Conservation (phyloP, 1,140 invertebrate genomes). For the Gryllus bimaculatus region DNA sequence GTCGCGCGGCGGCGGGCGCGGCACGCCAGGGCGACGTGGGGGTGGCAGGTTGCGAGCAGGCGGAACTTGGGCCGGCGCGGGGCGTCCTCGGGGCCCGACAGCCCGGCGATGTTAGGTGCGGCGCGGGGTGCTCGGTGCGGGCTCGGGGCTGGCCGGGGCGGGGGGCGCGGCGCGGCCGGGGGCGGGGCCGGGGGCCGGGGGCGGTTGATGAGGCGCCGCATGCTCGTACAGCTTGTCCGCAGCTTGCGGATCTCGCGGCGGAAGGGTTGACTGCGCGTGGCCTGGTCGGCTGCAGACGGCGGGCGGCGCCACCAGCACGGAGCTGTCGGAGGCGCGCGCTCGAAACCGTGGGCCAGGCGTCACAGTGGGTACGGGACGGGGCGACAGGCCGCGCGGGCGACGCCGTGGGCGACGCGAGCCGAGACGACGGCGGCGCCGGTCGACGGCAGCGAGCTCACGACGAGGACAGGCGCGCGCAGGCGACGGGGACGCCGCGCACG, state of each 20-base stretch:
- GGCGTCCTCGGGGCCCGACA: constrained; percentile 11
- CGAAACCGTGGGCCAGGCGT: constrained; percentile 43
- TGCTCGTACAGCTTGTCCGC: constrained; percentile 64
- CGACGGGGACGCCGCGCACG: constrained; percentile 57
- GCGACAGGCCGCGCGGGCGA: constrained; percentile 26
- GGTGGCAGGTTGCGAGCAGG: constrained; percentile 26
- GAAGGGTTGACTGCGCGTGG: constrained; percentile 31
- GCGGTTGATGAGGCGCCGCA: constrained; percentile 33
- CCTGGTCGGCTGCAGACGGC: constrained; percentile 31
- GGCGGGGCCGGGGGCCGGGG: neutral
- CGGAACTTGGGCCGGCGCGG: constrained; percentile 26
- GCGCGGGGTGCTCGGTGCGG: constrained; percentile 18
- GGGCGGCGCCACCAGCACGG: constrained; percentile 37
- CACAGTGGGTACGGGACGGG: constrained; percentile 27
- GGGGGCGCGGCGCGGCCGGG: neutral
- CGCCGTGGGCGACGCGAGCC: constrained; percentile 23
- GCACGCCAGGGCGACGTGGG: constrained; percentile 25
- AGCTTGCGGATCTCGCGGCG: constrained; percentile 72
- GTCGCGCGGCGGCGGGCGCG: constrained; percentile 4
- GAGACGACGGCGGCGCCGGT: constrained; percentile 36
- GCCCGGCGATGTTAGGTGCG: neutral
- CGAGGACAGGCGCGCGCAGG: constrained; percentile 50
- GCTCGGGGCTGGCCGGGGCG: neutral
- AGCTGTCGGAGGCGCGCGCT: constrained; percentile 66
- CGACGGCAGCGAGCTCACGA: constrained; percentile 47